These are phyloP conservation scores for Brachionus angularis DNA, from an alignment of 1,140 invertebrate species.

Conservation along the genomic window DNA sequence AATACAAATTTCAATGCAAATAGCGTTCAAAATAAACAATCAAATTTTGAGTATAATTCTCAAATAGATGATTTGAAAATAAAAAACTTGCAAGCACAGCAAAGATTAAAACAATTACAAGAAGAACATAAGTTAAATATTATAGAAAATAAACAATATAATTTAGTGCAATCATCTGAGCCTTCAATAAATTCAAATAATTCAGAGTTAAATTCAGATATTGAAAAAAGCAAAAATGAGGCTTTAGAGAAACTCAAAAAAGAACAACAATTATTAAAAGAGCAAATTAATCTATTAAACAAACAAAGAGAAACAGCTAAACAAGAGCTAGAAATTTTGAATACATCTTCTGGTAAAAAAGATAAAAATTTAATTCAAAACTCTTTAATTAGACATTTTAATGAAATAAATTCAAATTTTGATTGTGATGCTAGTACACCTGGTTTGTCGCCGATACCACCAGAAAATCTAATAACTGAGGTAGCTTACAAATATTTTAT, in stretches of 20 bases:
- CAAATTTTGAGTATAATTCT: not conserved
- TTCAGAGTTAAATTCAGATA: not conserved
- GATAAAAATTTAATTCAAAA: conserved; percentile 34
- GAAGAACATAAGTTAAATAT: not conserved
- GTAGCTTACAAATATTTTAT: too few relatives aligned
- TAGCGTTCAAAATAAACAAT: not conserved
- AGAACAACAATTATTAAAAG: conserved; percentile 20
- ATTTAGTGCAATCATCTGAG: not conserved
- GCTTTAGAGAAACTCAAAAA: conserved; percentile 27
- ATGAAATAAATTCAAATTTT: conserved; percentile 11
- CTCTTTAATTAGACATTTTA: conserved; percentile 17
- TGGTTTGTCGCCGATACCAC: conserved; percentile 13
- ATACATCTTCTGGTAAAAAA: conserved; percentile 24
- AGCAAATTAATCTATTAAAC: conserved; percentile 34
- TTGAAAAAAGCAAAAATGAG: conserved; percentile 10
- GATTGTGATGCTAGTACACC: not conserved
- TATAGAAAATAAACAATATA: not conserved
- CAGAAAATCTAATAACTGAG: conserved; percentile 29
- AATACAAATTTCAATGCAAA: too few relatives aligned
- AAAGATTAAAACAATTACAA: conserved; percentile 27
- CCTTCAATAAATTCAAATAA: not conserved
- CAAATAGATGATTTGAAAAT: conserved; percentile 2
- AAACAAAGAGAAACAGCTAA: conserved; percentile 31
- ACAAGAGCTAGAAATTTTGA: conserved; percentile 30
- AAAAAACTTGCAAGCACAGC: conserved; percentile 18